Evolutionary conservation across 2,888 invertebrate species (phyloP).

Genomic region (Trichacis sp.): DNA sequence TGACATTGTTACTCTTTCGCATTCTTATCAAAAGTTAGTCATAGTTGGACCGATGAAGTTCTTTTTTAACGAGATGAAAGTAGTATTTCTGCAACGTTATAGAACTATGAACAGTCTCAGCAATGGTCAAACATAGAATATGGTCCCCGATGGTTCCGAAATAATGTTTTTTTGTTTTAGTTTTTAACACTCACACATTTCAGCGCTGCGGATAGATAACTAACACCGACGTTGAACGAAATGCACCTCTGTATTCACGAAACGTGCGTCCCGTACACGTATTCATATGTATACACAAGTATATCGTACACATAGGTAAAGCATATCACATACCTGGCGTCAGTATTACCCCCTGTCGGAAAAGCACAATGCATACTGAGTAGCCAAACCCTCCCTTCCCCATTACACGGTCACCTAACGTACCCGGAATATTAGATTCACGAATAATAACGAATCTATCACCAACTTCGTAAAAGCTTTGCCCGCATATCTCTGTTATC

Average conservation of each 20-base stretch:
- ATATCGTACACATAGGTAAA: conserved; percentile 47
- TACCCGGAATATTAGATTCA: conserved; percentile 54
- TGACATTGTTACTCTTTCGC: too few relatives aligned
- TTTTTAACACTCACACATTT: neutral
- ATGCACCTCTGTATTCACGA: conserved; percentile 26
- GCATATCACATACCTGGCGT: conserved; percentile 59
- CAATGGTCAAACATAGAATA: too few relatives aligned
- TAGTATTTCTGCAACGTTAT: too few relatives aligned
- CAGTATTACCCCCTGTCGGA: conserved; percentile 60
- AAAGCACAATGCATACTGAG: conserved; percentile 68
- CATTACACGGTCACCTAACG: conserved; percentile 62
- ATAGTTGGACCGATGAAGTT: too few relatives aligned
- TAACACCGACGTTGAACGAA: conserved; percentile 21
- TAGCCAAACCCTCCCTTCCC: conserved; percentile 58
- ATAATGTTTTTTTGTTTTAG: neutral
- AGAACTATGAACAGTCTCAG: too few relatives aligned
- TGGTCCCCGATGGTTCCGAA: too few relatives aligned
- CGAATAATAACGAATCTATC: conserved; percentile 61
- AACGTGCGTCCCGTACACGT: conserved; percentile 27
- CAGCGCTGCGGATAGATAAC: neutral
- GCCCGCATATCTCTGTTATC: conserved; percentile 15
- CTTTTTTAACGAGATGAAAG: too few relatives aligned
- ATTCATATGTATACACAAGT: conserved; percentile 32
- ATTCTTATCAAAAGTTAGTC: too few relatives aligned
- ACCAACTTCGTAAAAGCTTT: conserved; percentile 32